Evolutionary conservation across 2,113 vertebrate genomes (phyloP).

Genomic region (Piaya cayana): DNA sequence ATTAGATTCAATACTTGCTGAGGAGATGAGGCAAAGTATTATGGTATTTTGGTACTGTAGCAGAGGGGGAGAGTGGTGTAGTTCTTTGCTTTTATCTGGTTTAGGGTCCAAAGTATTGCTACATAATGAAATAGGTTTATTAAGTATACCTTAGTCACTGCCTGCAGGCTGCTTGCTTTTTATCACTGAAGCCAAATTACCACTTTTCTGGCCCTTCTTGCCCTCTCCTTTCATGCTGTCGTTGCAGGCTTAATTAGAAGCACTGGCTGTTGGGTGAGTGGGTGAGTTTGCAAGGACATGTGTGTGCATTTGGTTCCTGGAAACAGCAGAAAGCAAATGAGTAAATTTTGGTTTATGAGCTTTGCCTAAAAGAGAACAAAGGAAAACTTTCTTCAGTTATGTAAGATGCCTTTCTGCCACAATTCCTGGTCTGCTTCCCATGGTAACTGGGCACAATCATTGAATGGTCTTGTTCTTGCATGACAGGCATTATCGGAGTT

Average conservation of each 20-base stretch:
- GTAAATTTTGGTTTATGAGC: not conserved
- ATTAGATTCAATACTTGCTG: not conserved
- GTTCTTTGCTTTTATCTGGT: not conserved
- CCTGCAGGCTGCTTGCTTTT: not conserved
- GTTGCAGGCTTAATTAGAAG: not conserved
- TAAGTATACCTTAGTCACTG: not conserved
- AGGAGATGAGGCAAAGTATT: not conserved
- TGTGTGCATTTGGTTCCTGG: not conserved
- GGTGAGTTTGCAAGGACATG: not conserved
- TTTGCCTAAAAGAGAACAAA: not conserved
- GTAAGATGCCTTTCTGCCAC: slow-evolving; percentile 11
- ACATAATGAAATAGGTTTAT: not conserved
- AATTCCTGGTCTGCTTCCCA: not conserved
- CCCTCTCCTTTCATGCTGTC: not conserved
- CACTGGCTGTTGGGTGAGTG: not conserved
- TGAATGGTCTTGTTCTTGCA: not conserved
- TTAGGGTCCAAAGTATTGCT: not conserved
- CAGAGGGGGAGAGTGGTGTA: not conserved
- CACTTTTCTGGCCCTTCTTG: not conserved
- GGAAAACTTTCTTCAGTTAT: not conserved
- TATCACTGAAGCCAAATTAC: not conserved
- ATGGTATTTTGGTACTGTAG: not conserved
- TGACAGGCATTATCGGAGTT: not conserved
- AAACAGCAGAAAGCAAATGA: not conserved
- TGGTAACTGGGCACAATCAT: not conserved